Evolutionary conservation across 1,140 invertebrate genomes (phyloP).

Genomic region (Oscheius sp.): DNA sequence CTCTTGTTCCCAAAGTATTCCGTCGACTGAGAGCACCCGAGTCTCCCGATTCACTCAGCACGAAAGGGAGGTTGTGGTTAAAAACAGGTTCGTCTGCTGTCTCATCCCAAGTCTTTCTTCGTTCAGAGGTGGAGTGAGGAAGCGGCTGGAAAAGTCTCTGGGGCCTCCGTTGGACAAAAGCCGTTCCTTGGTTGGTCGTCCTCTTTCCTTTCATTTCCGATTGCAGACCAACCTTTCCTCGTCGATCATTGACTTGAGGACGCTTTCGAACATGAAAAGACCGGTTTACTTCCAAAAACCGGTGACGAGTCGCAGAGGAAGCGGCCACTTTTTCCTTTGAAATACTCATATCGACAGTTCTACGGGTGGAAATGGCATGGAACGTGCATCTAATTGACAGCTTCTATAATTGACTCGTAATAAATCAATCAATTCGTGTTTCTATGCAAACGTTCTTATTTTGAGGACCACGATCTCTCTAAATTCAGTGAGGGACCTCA

Average conservation of each 20-base stretch:
- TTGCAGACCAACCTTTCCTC: background rate
- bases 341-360: too few species aligned
- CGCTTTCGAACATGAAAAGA: background rate
- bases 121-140: background rate
- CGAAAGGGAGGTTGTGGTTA: background rate
- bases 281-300: background rate
- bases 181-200: background rate
- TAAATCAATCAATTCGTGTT: too few species aligned
- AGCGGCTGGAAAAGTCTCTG: background rate
- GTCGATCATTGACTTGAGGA: conserved; percentile 3
- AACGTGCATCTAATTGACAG: too few species aligned
- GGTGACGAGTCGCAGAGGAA: background rate
- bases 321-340: background rate
- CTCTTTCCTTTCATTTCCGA: background rate
- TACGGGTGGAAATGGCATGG: too few species aligned
- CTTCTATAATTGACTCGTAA: too few species aligned
- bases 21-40: background rate
- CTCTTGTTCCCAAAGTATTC: too few species aligned
- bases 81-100: background rate
- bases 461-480: too few species aligned
- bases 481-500: too few species aligned
- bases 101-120: background rate
- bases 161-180: background rate
- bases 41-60: background rate
- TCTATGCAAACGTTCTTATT: too few species aligned